phyloP scores from a whole-genome alignment of 2,888 invertebrate species.

The Brassicogethes aeneus region DNA sequence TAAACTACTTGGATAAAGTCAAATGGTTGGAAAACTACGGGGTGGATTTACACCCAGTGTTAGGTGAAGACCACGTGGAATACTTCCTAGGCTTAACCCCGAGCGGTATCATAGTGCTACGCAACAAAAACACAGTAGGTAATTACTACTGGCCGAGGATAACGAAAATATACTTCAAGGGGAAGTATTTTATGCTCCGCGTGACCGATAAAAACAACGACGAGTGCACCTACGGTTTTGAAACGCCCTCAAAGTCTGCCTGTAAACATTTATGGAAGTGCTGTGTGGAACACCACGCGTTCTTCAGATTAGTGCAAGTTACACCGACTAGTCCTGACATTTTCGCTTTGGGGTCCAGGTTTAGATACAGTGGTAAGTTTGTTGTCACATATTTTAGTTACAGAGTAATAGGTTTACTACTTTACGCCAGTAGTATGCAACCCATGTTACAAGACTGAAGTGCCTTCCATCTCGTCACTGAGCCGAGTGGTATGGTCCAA shows the following conservation, averaged over 20 bases:
- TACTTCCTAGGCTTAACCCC: conserved; percentile 94
- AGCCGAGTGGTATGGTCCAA: too few species aligned
- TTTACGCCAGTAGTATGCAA: too few species aligned
- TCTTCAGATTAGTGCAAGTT: conserved; percentile 83
- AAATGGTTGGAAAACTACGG: conserved; percentile 99
- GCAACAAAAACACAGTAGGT: conserved; percentile 93
- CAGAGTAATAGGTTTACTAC: too few species aligned
- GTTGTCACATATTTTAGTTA: background rate
- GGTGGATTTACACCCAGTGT: conserved; percentile 91
- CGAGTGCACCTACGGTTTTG: conserved; percentile 93
- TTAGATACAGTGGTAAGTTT: conserved; percentile 60
- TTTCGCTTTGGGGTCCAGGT: conserved; percentile 69
- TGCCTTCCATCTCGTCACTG: too few species aligned
- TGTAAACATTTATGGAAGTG: conserved; percentile 96
- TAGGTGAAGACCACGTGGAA: conserved; percentile 94
- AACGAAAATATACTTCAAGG: conserved; percentile 93
- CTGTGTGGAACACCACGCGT: conserved; percentile 91
- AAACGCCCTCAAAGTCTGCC: conserved; percentile 82
- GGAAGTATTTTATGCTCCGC: conserved; percentile 91
- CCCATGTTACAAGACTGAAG: too few species aligned
- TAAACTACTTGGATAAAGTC: conserved; percentile 92
- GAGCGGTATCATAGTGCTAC: conserved; percentile 86
- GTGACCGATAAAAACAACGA: conserved; percentile 95
- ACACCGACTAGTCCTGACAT: conserved; percentile 68
- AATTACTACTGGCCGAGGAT: conserved; percentile 98